Base-by-base conservation (phyloP, 2,113 vertebrate species). In the Ifrita kowaldi region DNA sequence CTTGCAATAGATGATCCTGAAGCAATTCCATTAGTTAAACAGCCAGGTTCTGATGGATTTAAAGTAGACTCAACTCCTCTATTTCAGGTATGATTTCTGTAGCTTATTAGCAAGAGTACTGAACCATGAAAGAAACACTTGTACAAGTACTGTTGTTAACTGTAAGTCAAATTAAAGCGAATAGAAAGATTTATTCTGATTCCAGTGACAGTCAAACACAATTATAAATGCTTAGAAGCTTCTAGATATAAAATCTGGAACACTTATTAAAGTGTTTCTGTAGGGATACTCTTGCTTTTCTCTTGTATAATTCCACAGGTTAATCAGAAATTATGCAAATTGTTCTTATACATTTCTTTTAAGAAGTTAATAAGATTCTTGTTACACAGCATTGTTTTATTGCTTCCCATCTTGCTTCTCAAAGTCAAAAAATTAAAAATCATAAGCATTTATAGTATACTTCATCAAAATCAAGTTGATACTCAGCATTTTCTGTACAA, bases 31-130 rank as follows among this genome's bases (percentile, higher is more conserved):
- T 97, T 99, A 30, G 98, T 99, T 94, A 98, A 97, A 84, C 99
- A 99, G 84, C 98, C 99, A 14, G 99, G 99, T 13, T 99, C 99
- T 11, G 99, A 99, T 90, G 99, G 99, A 32, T 99, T 99, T 96
- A 98, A 98, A 95, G 93, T 99, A 10, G 99, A 99, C 92, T 99
- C 99, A 12, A 97, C 98, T 33, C 98, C 99, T 50, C 98, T 99
- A 65, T 99, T 99, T 98, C 99, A 99, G 98, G 98, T 99, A 94
- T 68, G 97, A 44, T 83, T 84, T 89, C 27, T 59, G 8, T 73
- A 39, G 7, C 21, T 80, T 59, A 24, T n/a, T 60, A 60, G 21
- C n/a, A 80, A 73, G 53, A 41, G 3, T 63, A 57, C 28, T 76
- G 30, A 65, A 50, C 18, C 13, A 91, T 89, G 18, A 74, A 75